Evolutionary conservation across 2,113 vertebrate species (phyloP).

Genomic region (Malaclemys terrapin): DNA sequence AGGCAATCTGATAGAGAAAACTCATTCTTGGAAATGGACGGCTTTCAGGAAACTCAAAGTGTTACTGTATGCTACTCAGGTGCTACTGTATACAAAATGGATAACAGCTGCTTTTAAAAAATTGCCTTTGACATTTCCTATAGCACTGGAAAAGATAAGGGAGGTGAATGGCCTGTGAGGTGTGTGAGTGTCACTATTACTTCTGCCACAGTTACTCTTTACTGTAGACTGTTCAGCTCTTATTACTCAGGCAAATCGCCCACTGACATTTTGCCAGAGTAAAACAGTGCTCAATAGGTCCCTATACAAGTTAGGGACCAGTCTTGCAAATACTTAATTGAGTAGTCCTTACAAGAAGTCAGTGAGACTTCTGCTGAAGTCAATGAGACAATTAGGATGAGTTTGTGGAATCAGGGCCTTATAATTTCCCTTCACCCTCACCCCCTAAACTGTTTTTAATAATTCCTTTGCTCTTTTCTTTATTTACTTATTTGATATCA

Average conservation of each 20-base stretch:
- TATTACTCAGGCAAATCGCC: slow-evolving; percentile 15
- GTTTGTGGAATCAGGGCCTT: background rate
- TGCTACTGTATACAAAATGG: slow-evolving; percentile 7
- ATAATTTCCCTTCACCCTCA: background rate
- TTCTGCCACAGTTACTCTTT: slow-evolving; percentile 12
- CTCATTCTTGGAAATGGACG: slow-evolving; percentile 45
- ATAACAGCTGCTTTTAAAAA: slow-evolving; percentile 38
- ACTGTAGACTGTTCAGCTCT: background rate
- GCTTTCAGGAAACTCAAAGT: background rate
- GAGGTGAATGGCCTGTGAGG: slow-evolving; percentile 55
- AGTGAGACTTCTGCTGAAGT: background rate
- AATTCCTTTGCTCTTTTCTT: background rate
- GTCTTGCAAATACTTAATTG: background rate
- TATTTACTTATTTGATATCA: background rate
- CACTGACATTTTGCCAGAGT: slow-evolving; percentile 14
- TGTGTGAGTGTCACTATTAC: slow-evolving; percentile 44
- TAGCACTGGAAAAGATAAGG: slow-evolving; percentile 60
- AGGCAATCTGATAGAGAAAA: slow-evolving; percentile 74
- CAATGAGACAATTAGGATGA: background rate
- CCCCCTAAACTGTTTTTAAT: background rate
- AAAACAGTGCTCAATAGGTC: background rate
- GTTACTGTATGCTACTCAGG: slow-evolving; percentile 46
- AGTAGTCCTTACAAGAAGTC: background rate
- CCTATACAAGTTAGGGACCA: background rate
- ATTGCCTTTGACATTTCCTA: slow-evolving; percentile 58